Conservation (phyloP, 2,797 vertebrate genomes). For the Tapera naevia region DNA sequence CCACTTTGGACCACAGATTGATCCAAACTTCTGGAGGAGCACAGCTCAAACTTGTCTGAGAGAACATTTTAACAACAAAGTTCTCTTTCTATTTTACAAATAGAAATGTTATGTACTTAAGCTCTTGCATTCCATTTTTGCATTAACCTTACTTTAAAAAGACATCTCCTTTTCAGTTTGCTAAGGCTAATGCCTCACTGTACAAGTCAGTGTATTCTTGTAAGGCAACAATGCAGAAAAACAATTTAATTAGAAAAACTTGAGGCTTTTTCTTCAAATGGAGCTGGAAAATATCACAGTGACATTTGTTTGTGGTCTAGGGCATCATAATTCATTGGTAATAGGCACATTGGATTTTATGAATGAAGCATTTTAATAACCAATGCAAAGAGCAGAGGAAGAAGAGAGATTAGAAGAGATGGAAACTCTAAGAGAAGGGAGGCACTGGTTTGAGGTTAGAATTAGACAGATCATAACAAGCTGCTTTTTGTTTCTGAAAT, state of each 20-base stretch:
- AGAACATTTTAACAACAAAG: not conserved
- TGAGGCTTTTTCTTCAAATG: not conserved
- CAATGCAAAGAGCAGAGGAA: not conserved
- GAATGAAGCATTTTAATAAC: not conserved
- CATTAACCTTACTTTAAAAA: not conserved
- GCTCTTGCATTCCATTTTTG: not conserved
- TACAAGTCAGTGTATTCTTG: not conserved
- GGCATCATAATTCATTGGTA: not conserved
- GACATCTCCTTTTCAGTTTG: not conserved
- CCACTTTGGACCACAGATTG: not conserved
- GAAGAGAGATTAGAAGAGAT: not conserved
- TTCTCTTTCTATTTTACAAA: not conserved
- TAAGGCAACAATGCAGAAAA: conserved; percentile 11
- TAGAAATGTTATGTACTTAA: not conserved
- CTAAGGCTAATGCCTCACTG: not conserved
- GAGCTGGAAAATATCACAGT: not conserved
- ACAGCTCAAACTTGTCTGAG: not conserved
- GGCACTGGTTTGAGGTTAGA: not conserved
- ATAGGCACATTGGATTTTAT: not conserved
- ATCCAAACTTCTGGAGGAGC: not conserved
- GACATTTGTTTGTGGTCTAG: not conserved
- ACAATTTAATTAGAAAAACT: not conserved
- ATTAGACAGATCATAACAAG: not conserved
- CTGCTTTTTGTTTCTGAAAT: not conserved
- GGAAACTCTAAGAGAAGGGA: not conserved